Conservation (phyloP, 2,797 vertebrate species). For the Falco cherrug region DNA sequence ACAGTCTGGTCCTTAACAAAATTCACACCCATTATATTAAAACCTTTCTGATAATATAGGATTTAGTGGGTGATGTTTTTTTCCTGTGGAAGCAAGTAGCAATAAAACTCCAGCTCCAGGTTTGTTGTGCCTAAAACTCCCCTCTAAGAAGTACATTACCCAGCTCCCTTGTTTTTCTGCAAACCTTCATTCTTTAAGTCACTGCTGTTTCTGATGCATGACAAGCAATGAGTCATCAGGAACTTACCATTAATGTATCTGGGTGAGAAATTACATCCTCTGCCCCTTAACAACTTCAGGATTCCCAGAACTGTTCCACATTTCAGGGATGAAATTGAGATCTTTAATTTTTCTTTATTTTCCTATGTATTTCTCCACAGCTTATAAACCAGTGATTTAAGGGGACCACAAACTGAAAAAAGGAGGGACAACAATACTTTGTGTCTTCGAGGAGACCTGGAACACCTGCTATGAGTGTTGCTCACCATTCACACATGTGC, state of each 20-base stretch:
- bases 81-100: background rate
- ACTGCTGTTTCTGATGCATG: background rate
- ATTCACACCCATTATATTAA: background rate
- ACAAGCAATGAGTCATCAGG: background rate
- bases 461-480: background rate
- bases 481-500: background rate
- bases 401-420: background rate
- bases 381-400: background rate
- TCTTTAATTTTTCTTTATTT: background rate
- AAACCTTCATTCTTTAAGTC: background rate
- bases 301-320: background rate
- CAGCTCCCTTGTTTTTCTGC: background rate
- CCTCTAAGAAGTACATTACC: background rate
- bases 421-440: background rate
- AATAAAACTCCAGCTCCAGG: background rate
- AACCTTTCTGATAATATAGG: background rate
- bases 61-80: background rate
- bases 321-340: background rate
- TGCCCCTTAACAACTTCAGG: background rate
- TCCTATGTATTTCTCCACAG: background rate
- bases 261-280: background rate
- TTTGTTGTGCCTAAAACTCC: background rate
- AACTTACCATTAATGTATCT: background rate
- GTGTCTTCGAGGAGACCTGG: background rate
- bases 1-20: background rate